Percentiles rank a stretch among this genome's conserved stretches.
These are phyloP conservation scores for Drosophila nigrodunni DNA, from an alignment of 1,140 invertebrate genomes.

Conservation along the genomic window DNA sequence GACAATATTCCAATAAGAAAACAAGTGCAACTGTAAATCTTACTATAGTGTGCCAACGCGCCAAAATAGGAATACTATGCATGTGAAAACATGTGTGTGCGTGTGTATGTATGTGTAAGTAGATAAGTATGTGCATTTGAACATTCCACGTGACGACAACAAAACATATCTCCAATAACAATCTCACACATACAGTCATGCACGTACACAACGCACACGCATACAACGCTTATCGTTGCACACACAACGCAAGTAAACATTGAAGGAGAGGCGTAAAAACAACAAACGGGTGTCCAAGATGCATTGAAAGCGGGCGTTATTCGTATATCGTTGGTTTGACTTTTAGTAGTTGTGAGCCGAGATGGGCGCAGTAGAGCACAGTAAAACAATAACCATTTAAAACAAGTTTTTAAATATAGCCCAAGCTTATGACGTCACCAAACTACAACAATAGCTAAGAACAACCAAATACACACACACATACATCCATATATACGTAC, in stretches of 20 bases:
- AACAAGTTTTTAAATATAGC: conserved; percentile 74
- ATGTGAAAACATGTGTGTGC: conserved; percentile 3
- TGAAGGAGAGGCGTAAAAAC: conserved; percentile 33
- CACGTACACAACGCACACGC: conserved; percentile 17
- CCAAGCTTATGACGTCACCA: conserved; percentile 67
- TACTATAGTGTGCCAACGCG: conserved; percentile 29
- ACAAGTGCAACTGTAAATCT: background rate
- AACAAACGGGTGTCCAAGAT: conserved; percentile 37
- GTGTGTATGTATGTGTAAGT: conserved; percentile 14
- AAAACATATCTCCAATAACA: conserved; percentile 56
- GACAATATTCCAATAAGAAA: conserved; percentile 2
- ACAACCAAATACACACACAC: conserved; percentile 43
- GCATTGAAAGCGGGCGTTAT: conserved; percentile 20
- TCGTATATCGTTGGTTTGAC: conserved; percentile 1
- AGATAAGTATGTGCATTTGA: conserved; percentile 15
- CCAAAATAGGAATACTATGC: conserved; percentile 33
- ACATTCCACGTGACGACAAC: conserved; percentile 68
- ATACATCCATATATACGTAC: conserved; percentile 3
- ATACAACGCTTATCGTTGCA: conserved; percentile 51
- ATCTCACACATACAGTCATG: conserved; percentile 6
- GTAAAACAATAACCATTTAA: conserved; percentile 60
- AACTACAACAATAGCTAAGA: conserved; percentile 50
- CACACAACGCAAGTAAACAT: conserved; percentile 39
- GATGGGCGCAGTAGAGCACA: conserved; percentile 28
- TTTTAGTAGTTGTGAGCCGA: conserved; percentile 36